These are phyloP conservation scores for Meda fulgida DNA, from an alignment of 2,797 vertebrate genomes.

Conservation along the genomic window DNA sequence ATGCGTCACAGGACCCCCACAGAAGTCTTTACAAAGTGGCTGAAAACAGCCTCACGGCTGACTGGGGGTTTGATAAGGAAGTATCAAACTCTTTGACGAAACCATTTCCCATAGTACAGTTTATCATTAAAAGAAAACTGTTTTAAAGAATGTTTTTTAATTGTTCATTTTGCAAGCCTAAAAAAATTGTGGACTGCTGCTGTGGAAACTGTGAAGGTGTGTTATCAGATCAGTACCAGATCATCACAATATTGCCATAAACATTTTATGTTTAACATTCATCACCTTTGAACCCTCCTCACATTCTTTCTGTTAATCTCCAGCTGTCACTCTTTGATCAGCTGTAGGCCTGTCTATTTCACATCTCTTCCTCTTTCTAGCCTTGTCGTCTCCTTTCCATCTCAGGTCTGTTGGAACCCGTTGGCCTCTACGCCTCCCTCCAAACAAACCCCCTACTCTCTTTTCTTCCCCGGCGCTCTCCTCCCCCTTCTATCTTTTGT, in stretches of 20 bases:
- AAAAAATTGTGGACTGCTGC: not conserved
- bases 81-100: not conserved
- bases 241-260: not conserved
- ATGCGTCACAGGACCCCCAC: conserved; percentile 13
- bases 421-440: conserved; percentile 55
- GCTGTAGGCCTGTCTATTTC: conserved; percentile 47
- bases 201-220: not conserved
- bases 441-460: conserved; percentile 40
- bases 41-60: not conserved
- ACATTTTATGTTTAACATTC: not conserved
- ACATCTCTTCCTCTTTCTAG: conserved; percentile 46
- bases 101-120: not conserved
- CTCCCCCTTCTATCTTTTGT: conserved; percentile 67
- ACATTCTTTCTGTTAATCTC: conserved; percentile 10
- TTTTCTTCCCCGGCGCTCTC: conserved; percentile 50
- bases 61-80: conserved; percentile 14
- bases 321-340: conserved; percentile 52
- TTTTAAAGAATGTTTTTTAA: not conserved
- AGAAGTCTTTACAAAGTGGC: not conserved
- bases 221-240: not conserved
- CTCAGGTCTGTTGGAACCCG: conserved; percentile 51
- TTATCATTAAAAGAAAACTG: not conserved
- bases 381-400: conserved; percentile 61
- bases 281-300: conserved; percentile 28
- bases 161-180: no score